Evolutionary conservation across 92 coral and sea anemone genomes (phyloP).

Genomic region (Parazoanthus atlanticus): DNA sequence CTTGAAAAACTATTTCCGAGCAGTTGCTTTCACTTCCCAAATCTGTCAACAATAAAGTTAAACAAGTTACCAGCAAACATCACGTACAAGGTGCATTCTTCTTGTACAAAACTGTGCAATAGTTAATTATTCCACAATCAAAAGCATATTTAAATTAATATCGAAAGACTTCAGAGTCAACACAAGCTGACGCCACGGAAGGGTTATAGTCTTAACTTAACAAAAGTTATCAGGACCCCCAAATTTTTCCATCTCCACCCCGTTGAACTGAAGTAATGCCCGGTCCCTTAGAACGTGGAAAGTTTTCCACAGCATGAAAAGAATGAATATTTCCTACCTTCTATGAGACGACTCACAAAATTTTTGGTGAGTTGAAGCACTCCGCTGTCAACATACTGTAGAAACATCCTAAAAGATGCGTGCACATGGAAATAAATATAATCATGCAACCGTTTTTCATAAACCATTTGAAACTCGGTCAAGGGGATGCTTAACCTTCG

Average conservation of each 20-base stretch:
- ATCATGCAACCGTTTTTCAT: neutral
- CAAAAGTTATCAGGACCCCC: no score
- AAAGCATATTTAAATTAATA: no score
- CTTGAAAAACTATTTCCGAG: constrained; percentile 74
- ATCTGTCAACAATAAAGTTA: constrained; percentile 58
- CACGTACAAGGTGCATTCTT: no score
- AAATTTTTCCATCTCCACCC: no score
- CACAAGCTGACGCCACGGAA: no score
- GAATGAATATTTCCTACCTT: constrained; percentile 63
- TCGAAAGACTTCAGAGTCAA: no score
- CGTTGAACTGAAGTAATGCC: no score
- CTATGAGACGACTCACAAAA: constrained; percentile 85
- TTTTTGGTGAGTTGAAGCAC: constrained; percentile 76
- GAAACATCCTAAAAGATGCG: constrained; percentile 69
- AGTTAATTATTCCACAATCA: no score
- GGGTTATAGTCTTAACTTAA: no score
- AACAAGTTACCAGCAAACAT: neutral
- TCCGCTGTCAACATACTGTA: constrained; percentile 88
- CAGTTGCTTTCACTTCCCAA: constrained; percentile 67
- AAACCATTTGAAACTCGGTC: neutral
- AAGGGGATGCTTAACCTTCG: neutral
- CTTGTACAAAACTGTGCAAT: no score
- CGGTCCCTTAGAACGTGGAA: no score
- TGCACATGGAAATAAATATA: neutral
- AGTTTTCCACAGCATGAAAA: no score